Evolutionary conservation across 2,888 invertebrate species (phyloP).

Genomic region (Tinea trinotella): DNA sequence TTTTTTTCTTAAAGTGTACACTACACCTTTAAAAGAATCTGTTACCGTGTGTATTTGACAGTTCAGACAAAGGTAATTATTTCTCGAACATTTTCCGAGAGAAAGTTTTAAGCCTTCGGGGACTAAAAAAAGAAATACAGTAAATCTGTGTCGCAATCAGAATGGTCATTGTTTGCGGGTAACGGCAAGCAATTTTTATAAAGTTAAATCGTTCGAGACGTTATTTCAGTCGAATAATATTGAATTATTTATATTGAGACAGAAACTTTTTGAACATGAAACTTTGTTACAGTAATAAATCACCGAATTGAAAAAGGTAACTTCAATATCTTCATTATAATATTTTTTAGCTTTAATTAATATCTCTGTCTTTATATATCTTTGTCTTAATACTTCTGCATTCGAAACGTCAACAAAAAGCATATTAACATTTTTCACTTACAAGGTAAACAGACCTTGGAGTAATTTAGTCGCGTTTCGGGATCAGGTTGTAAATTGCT

Average conservation of each 20-base stretch:
- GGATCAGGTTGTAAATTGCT: no score
- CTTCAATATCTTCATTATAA: no score
- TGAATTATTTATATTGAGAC: not conserved
- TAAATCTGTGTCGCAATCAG: conserved; percentile 30
- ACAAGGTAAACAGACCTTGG: no score
- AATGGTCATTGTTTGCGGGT: conserved; percentile 24
- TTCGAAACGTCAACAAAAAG: no score
- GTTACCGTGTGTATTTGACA: conserved; percentile 36
- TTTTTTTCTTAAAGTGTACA: no score
- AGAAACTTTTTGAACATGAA: not conserved
- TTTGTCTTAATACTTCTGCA: no score
- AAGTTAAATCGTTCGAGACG: conserved; percentile 12
- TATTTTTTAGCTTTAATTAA: not conserved
- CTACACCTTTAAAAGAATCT: no score
- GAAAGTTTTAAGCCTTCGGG: conserved; percentile 4
- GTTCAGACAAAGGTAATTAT: conserved; percentile 40
- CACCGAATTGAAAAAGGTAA: not conserved
- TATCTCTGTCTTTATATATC: not conserved
- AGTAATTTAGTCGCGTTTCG: no score
- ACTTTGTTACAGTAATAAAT: not conserved
- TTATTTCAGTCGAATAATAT: conserved; percentile 8
- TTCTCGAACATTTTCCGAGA: conserved; percentile 33
- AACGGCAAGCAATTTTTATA: conserved; percentile 11
- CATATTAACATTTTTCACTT: no score
- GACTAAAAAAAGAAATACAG: conserved; percentile 17